phyloP scores from a whole-genome alignment of 2,888 invertebrate species.

The Andrena fulva region DNA sequence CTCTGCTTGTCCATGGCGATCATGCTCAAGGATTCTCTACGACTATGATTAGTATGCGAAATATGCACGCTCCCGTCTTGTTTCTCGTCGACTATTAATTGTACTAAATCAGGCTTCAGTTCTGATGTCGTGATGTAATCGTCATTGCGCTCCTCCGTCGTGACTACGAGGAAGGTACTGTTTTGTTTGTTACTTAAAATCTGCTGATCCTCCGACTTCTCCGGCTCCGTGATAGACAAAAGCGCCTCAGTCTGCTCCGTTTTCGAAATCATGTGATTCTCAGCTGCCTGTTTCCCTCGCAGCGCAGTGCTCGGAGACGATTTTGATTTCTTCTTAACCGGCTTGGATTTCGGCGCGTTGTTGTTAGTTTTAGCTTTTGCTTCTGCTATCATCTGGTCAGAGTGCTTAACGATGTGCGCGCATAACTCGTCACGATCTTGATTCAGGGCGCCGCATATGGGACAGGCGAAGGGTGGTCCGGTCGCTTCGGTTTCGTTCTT shows the following conservation, averaged over 20 bases:
- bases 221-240: constrained; percentile 72
- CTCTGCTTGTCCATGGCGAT: constrained; percentile 66
- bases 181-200: constrained; percentile 62
- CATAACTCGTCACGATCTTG: constrained; percentile 85
- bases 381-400: constrained; percentile 85
- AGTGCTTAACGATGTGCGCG: constrained; percentile 86
- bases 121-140: constrained; percentile 66
- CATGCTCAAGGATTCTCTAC: constrained; percentile 61
- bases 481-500: constrained; percentile 82
- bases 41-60: constrained; percentile 52
- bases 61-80: constrained; percentile 59
- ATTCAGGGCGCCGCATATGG: constrained; percentile 84
- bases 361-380: constrained; percentile 82
- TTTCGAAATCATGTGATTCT: constrained; percentile 57
- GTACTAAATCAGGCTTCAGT: constrained; percentile 65
- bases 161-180: constrained; percentile 68
- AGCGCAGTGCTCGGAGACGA: constrained; percentile 30
- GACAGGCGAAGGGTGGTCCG: constrained; percentile 84
- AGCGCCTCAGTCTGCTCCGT: constrained; percentile 73
- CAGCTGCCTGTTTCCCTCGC: constrained; percentile 42
- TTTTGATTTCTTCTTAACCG: constrained; percentile 72
- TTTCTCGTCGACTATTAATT: constrained; percentile 63
- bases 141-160: constrained; percentile 65
- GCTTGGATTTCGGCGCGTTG: constrained; percentile 70
- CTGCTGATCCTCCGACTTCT: constrained; percentile 66